Evolutionary conservation across 2,797 vertebrate genomes (phyloP).

Genomic region (Spheniscus humboldti): DNA sequence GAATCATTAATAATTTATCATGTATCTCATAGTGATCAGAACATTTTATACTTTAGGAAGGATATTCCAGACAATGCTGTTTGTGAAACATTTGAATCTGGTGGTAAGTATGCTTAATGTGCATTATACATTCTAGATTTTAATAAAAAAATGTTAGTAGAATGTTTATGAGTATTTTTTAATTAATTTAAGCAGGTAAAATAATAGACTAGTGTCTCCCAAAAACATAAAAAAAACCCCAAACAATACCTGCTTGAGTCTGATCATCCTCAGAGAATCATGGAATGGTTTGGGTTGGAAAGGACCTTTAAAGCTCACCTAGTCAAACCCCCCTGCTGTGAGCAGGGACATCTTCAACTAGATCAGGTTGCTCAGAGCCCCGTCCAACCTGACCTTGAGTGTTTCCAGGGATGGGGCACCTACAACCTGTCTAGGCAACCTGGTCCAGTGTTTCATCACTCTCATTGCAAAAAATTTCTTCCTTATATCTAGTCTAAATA

Average conservation of each 20-base stretch:
- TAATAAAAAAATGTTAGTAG: background rate
- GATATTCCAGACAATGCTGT: background rate
- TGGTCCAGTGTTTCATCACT: background rate
- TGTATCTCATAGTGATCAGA: background rate
- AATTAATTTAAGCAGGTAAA: background rate
- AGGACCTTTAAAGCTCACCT: background rate
- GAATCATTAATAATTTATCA: background rate
- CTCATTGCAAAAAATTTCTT: background rate
- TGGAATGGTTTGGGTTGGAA: background rate
- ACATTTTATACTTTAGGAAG: background rate
- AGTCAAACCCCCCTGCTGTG: background rate
- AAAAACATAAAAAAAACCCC: background rate
- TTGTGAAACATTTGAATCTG: background rate
- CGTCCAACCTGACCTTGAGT: rapidly evolving
- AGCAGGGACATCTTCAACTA: background rate
- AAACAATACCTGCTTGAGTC: background rate
- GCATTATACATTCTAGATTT: background rate
- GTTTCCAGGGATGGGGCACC: background rate
- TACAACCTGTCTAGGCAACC: background rate
- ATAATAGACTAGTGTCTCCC: background rate
- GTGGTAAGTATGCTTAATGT: background rate
- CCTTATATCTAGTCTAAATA: background rate
- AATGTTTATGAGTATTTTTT: background rate
- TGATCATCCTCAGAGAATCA: background rate
- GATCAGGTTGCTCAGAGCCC: background rate